Conservation (phyloP, 2,888 invertebrate genomes). For the Myopa tessellatipennis region DNA sequence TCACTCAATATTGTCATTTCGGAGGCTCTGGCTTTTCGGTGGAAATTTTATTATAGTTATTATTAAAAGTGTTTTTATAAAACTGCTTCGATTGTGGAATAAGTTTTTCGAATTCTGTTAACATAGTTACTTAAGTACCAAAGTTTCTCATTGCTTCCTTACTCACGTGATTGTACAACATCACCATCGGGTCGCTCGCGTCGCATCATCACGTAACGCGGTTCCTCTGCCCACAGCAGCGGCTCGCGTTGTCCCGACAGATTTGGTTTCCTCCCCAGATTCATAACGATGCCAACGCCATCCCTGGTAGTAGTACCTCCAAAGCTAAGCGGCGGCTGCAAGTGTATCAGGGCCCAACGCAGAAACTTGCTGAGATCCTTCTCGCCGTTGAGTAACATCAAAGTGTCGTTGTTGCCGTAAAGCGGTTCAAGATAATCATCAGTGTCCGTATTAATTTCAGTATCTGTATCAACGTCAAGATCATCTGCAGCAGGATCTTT, state of each 20-base stretch:
- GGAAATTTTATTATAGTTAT: too few relatives aligned
- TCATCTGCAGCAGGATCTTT: background rate
- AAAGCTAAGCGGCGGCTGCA: constrained; percentile 53
- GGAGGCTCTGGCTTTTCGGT: too few relatives aligned
- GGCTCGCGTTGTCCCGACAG: constrained; percentile 63
- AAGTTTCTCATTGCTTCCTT: background rate
- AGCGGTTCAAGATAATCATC: background rate
- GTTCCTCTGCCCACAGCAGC: constrained; percentile 64
- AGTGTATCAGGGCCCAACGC: constrained; percentile 61
- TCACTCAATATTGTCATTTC: too few relatives aligned
- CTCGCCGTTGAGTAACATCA: constrained; percentile 60
- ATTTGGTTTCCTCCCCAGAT: constrained; percentile 63
- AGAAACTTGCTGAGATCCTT: constrained; percentile 62
- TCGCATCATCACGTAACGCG: constrained; percentile 62
- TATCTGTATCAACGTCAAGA: background rate
- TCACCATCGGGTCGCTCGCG: constrained; percentile 50
- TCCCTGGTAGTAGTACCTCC: constrained; percentile 44
- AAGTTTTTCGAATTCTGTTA: too few relatives aligned
- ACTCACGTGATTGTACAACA: constrained; percentile 40
- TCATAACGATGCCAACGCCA: constrained; percentile 57
- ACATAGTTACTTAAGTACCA: too few relatives aligned
- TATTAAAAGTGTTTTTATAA: too few relatives aligned
- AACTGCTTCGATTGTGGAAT: too few relatives aligned
- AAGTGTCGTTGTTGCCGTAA: constrained; percentile 54
- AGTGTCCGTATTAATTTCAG: background rate